A percentile compares a stretch with the other conserved stretches of the same genome.
phyloP scores from a whole-genome alignment of 2,797 vertebrate genomes.

The Tinamus major region DNA sequence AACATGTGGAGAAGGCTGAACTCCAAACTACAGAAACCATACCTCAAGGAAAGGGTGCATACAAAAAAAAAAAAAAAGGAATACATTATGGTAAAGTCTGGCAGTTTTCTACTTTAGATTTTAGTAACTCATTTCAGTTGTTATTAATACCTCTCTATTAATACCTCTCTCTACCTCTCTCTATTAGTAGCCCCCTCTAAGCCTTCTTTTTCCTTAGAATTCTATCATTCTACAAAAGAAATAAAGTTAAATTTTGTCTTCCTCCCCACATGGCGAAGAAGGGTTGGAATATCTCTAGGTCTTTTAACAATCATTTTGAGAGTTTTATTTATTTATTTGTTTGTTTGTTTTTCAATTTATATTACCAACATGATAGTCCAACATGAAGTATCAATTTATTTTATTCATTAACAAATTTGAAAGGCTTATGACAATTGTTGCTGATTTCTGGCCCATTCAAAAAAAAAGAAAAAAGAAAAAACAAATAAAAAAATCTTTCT shows the following conservation, averaged over 20 bases:
- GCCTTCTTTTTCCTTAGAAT: not conserved
- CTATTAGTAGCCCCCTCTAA: not conserved
- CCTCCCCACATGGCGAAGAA: not conserved
- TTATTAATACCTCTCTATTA: not conserved
- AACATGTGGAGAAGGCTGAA: not conserved
- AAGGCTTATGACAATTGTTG: not conserved
- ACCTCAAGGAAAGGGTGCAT: not conserved
- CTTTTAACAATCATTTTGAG: not conserved
- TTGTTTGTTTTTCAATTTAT: not conserved
- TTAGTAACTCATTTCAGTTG: not conserved
- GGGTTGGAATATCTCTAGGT: not conserved
- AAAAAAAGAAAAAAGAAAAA: not conserved
- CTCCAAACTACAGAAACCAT: not conserved
- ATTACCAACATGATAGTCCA: not conserved
- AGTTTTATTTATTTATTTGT: not conserved
- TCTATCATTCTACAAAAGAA: not conserved
- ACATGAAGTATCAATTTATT: not conserved
- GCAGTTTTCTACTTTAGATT: not conserved
- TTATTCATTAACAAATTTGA: not conserved
- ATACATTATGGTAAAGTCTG: not conserved
- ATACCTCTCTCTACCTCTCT: no score
- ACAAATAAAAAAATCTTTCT: not conserved
- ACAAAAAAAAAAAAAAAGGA: not conserved
- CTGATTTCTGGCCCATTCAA: not conserved
- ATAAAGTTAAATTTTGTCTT: not conserved